A percentile compares a stretch with the other conserved stretches of the same genome.
phyloP scores from a whole-genome alignment of 2,888 invertebrate genomes.

The Hirtodrosophila trivittata region DNA sequence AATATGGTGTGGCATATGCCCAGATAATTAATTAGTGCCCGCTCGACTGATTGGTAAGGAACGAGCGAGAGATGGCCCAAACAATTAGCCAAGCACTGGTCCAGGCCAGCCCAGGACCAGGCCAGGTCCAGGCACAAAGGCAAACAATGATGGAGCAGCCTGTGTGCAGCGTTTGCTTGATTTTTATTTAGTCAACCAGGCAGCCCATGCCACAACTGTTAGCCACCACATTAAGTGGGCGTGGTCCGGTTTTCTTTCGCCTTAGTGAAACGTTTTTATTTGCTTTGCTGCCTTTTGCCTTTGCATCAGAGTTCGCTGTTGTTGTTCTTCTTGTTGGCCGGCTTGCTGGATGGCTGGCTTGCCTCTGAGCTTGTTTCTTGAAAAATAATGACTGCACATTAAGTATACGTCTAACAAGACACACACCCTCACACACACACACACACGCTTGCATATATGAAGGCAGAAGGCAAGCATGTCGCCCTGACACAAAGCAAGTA shows the following conservation, averaged over 20 bases:
- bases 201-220: conserved; percentile 21
- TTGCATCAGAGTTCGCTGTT: conserved; percentile 38
- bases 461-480: conserved; percentile 16
- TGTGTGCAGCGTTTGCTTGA: conserved; percentile 34
- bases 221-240: conserved; percentile 35
- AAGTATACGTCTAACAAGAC: conserved; percentile 65
- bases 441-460: conserved; percentile 28
- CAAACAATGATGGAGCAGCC: conserved; percentile 46
- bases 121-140: conserved; percentile 17
- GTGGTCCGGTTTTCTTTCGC: conserved; percentile 27
- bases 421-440: conserved; percentile 32
- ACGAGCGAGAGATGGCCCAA: conserved; percentile 38
- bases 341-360: conserved; percentile 32
- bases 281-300: conserved; percentile 56
- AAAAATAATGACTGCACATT: conserved; percentile 79
- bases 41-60: conserved; percentile 60
- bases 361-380: conserved; percentile 69
- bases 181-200: conserved; percentile 42
- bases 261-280: conserved; percentile 55
- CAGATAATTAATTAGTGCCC: conserved; percentile 67
- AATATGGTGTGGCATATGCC: conserved; percentile 60
- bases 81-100: conserved; percentile 58
- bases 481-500: conserved; percentile 61
- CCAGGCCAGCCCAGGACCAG: conserved; percentile 26
- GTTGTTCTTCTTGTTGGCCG: conserved; percentile 36